These are phyloP conservation scores for Mobula hypostoma DNA, from an alignment of 2,113 vertebrate species.

Conservation along the genomic window DNA sequence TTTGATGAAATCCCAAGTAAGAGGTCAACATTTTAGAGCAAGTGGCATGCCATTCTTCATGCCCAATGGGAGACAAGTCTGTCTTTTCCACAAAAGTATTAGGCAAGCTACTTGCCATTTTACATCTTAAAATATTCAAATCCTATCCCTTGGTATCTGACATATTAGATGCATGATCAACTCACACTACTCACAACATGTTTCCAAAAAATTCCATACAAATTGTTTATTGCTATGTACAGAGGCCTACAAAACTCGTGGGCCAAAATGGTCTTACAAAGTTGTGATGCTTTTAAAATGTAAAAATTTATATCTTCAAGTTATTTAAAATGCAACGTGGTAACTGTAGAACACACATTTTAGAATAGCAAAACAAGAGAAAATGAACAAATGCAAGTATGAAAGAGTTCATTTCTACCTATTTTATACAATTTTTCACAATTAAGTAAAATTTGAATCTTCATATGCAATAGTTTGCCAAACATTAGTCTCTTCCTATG, in stretches of 20 bases:
- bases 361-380: neutral
- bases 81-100: neutral
- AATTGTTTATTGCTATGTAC: conserved; percentile 37
- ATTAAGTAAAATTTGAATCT: conserved; percentile 27
- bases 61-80: neutral
- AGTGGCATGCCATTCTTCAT: no score
- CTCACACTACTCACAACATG: neutral
- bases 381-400: neutral
- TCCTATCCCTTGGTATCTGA: neutral
- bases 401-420: neutral
- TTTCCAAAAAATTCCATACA: conserved; percentile 9
- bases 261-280: conserved; percentile 17
- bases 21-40: neutral
- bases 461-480: conserved; percentile 20
- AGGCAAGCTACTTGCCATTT: neutral
- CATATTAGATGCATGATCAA: neutral
- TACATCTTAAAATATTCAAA: neutral
- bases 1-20: neutral
- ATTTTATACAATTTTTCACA: neutral
- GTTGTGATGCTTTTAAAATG: conserved; percentile 32
- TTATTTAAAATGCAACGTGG: conserved; percentile 24
- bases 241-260: conserved; percentile 27
- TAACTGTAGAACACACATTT: neutral
- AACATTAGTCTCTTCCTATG: neutral
- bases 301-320: conserved; percentile 27